These are phyloP conservation scores for Fistularia tabacaria DNA, from an alignment of 2,797 vertebrate species.

Conservation along the genomic window DNA sequence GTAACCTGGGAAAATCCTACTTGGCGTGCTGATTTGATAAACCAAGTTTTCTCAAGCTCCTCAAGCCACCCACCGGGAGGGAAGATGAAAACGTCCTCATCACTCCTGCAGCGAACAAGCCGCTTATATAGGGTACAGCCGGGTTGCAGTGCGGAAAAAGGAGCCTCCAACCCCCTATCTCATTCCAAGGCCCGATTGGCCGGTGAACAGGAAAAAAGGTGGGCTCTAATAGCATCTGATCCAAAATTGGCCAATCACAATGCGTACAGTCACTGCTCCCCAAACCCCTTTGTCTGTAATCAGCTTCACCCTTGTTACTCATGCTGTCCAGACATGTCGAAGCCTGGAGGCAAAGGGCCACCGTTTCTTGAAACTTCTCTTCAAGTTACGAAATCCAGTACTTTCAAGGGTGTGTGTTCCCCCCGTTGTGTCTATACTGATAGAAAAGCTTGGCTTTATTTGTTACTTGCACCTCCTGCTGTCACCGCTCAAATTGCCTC, in stretches of 20 bases:
- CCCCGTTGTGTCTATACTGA: too few relatives aligned
- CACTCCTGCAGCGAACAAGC: rapidly evolving
- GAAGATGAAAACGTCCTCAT: constrained; percentile 42
- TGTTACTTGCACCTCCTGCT: too few relatives aligned
- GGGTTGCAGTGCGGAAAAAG: constrained; percentile 18
- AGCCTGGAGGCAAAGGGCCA: constrained; percentile 1
- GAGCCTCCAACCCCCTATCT: neutral
- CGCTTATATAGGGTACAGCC: constrained; percentile 52
- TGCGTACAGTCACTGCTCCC: constrained; percentile 9
- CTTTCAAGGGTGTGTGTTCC: too few relatives aligned
- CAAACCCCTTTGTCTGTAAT: constrained; percentile 22
- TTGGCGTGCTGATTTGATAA: neutral
- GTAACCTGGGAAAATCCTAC: constrained; percentile 9
- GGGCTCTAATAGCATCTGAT: constrained; percentile 53
- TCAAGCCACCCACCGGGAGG: constrained; percentile 42
- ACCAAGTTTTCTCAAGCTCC: constrained; percentile 17
- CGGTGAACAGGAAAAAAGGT: neutral
- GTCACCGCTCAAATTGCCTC: too few relatives aligned
- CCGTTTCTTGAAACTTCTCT: too few relatives aligned
- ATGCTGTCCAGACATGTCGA: neutral
- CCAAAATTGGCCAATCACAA: constrained; percentile 41
- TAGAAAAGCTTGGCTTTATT: too few relatives aligned
- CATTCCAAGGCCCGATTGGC: constrained; percentile 26
- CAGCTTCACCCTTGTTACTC: constrained; percentile 10
- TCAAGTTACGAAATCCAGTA: too few relatives aligned